These are phyloP conservation scores for Varanus komodoensis DNA, from an alignment of 2,113 vertebrate genomes.

Conservation along the genomic window DNA sequence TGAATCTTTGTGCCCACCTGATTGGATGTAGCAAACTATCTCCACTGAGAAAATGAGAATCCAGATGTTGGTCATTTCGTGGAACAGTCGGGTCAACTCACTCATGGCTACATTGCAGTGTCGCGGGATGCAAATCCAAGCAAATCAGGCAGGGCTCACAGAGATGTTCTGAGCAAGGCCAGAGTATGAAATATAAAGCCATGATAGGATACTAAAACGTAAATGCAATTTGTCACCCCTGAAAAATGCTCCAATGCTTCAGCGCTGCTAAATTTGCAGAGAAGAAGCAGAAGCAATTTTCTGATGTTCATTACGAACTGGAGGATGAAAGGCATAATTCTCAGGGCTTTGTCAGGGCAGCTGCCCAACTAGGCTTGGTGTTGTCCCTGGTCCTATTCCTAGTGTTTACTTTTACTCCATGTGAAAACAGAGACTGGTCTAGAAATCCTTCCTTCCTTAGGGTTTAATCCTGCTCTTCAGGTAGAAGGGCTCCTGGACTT, in stretches of 20 bases:
- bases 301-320: conserved; percentile 33
- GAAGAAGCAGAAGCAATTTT: conserved; percentile 16
- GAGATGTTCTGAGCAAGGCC: background rate
- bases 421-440: no score
- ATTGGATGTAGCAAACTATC: background rate
- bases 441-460: no score
- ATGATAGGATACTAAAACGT: conserved; percentile 24
- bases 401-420: no score
- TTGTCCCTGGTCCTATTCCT: no score
- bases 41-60: background rate
- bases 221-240: conserved; percentile 19
- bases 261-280: conserved; percentile 2
- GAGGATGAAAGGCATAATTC: conserved; percentile 18
- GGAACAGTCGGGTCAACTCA: background rate
- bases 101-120: background rate
- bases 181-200: background rate
- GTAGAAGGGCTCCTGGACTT: background rate
- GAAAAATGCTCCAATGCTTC: background rate
- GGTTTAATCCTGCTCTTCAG: background rate
- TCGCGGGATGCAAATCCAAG: conserved; percentile 17
- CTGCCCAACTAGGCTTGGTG: no score
- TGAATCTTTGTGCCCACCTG: background rate
- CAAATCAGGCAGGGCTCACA: conserved; percentile 10
- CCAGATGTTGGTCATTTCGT: background rate
- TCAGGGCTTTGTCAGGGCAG: background rate